These are phyloP conservation scores for Halcyon badia DNA, from an alignment of 2,797 vertebrate genomes.

Conservation along the genomic window DNA sequence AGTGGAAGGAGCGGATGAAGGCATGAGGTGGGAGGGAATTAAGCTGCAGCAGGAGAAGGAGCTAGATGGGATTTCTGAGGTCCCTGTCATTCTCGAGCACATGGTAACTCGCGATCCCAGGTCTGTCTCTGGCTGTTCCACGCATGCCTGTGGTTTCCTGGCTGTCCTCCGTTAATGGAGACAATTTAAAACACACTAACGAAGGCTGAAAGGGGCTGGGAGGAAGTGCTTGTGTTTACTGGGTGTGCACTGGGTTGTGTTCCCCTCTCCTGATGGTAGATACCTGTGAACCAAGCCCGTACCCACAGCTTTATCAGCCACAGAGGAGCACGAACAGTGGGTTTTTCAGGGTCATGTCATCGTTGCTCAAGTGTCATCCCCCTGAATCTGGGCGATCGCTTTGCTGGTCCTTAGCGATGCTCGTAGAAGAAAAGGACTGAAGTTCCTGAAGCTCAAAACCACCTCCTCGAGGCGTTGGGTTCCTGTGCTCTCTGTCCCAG, in stretches of 20 bases:
- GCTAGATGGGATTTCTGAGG: neutral
- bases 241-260: neutral
- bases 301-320: fast-evolving
- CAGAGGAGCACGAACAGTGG: neutral
- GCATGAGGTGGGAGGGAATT: neutral
- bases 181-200: neutral
- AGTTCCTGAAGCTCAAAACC: neutral
- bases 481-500: neutral
- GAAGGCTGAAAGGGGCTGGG: neutral
- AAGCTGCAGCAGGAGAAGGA: neutral
- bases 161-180: neutral
- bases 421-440: too few relatives aligned
- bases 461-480: fast-evolving
- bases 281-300: neutral
- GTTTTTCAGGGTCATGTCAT: neutral
- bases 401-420: fast-evolving
- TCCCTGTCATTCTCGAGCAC: fast-evolving
- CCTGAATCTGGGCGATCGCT: fast-evolving
- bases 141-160: neutral
- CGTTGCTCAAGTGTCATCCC: neutral
- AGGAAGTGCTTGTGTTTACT: neutral
- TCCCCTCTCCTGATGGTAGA: neutral
- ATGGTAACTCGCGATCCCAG: neutral
- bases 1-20: neutral
- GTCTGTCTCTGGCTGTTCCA: neutral